These are phyloP conservation scores for Morphnarchus princeps DNA, from an alignment of 2,113 vertebrate genomes.

Conservation along the genomic window DNA sequence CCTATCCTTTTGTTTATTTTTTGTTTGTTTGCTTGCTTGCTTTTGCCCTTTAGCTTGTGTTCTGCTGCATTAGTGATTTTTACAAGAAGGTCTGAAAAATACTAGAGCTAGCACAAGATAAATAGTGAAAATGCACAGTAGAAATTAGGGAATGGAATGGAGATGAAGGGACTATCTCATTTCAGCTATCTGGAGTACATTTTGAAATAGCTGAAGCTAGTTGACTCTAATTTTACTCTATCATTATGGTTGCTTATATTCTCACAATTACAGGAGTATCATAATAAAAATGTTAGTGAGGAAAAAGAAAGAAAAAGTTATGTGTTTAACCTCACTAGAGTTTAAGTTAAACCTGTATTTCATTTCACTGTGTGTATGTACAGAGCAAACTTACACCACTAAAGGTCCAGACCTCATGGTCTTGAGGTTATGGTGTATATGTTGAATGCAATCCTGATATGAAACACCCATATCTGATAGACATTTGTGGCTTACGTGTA, in stretches of 20 bases:
- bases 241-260: not conserved
- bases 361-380: accelerated
- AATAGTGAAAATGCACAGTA: not conserved
- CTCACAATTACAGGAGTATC: not conserved
- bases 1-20: not conserved
- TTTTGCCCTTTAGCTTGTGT: not conserved
- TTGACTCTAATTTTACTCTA: not conserved
- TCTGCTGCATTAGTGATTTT: not conserved
- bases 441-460: not conserved
- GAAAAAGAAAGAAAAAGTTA: not conserved
- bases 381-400: not conserved
- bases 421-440: not conserved
- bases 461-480: not conserved
- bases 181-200: not conserved
- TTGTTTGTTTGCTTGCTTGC: not conserved
- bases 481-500: not conserved
- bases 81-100: not conserved
- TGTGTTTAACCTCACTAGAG: not conserved
- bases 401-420: not conserved
- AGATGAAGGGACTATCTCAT: not conserved
- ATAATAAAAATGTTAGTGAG: not conserved
- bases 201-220: not conserved
- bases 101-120: not conserved
- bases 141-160: not conserved
- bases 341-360: not conserved